These are phyloP conservation scores for Bhutanitis thaidina DNA, from an alignment of 2,888 invertebrate species.

Conservation along the genomic window DNA sequence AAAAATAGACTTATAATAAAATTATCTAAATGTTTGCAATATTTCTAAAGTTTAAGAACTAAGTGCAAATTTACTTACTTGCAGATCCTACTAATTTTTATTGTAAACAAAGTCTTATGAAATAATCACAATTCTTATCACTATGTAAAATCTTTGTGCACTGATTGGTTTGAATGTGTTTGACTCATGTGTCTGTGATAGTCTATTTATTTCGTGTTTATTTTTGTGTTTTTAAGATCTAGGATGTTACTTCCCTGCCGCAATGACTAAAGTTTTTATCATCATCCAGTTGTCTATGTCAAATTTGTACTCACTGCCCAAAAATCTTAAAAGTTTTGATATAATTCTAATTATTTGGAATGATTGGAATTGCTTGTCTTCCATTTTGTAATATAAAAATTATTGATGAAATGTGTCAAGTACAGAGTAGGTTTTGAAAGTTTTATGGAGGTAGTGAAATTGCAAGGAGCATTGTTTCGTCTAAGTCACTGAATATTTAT, in stretches of 20 bases:
- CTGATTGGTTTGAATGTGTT: constrained; percentile 60
- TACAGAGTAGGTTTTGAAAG: background rate
- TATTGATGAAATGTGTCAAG: background rate
- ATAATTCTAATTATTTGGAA: constrained; percentile 6
- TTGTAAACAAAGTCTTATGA: constrained; percentile 60
- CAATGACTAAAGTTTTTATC: constrained; percentile 63
- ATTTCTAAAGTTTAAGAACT: too few species aligned
- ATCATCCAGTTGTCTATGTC: background rate
- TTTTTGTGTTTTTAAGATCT: constrained; percentile 39
- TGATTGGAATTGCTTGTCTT: constrained; percentile 27
- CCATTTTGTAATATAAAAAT: constrained; percentile 25
- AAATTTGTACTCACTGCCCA: background rate
- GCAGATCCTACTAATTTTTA: constrained; percentile 27
- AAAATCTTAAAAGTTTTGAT: constrained; percentile 6
- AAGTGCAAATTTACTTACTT: constrained; percentile 26
- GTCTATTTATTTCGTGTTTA: constrained; percentile 63
- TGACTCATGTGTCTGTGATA: constrained; percentile 76
- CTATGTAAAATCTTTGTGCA: constrained; percentile 44
- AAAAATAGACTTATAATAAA: too few species aligned
- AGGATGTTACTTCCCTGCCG: constrained; percentile 36
- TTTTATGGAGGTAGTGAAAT: background rate
- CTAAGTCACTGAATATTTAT: too few species aligned
- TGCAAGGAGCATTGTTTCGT: background rate
- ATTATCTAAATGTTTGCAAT: too few species aligned
- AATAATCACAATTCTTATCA: constrained; percentile 47